Conservation (phyloP, 2,888 invertebrate genomes). For the Theretra japonica region DNA sequence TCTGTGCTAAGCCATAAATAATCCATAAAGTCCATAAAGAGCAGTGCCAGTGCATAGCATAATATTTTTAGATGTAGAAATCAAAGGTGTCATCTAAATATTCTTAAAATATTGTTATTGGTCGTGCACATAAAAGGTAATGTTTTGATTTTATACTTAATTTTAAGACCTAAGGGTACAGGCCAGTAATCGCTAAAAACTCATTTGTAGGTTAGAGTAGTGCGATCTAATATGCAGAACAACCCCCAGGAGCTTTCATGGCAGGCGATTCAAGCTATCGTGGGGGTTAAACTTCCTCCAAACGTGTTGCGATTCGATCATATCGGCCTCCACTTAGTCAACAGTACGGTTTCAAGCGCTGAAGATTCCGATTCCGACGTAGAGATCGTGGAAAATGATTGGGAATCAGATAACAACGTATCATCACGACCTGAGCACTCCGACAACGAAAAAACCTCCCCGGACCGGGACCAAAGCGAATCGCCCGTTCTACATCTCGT, state of each 20-base stretch:
- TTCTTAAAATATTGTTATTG: slow-evolving; percentile 61
- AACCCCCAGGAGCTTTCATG: slow-evolving; percentile 86
- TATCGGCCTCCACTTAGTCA: slow-evolving; percentile 81
- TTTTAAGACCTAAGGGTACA: slow-evolving; percentile 48
- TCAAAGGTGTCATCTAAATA: slow-evolving; percentile 77
- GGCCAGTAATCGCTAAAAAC: slow-evolving; percentile 74
- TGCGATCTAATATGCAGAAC: slow-evolving; percentile 85
- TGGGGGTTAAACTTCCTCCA: slow-evolving; percentile 83
- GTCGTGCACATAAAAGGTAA: slow-evolving; percentile 77
- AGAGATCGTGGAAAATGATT: slow-evolving; percentile 82
- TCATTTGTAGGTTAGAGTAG: slow-evolving; percentile 85
- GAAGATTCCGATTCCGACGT: slow-evolving; percentile 83
- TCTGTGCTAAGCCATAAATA: slow-evolving; percentile 29
- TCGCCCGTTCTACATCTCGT: slow-evolving; percentile 78
- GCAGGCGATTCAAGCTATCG: slow-evolving; percentile 84
- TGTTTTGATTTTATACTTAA: slow-evolving; percentile 47
- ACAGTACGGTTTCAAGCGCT: slow-evolving; percentile 75
- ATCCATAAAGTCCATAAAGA: slow-evolving; percentile 32
- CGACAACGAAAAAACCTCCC: slow-evolving; percentile 78
- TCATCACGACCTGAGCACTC: slow-evolving; percentile 77
- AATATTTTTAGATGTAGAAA: slow-evolving; percentile 86
- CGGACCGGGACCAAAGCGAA: slow-evolving; percentile 76
- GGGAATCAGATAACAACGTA: slow-evolving; percentile 80
- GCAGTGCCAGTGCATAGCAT: slow-evolving; percentile 62
- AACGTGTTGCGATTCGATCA: slow-evolving; percentile 83